phyloP scores from a whole-genome alignment of 2,797 vertebrate species.

The Xenops minutus region DNA sequence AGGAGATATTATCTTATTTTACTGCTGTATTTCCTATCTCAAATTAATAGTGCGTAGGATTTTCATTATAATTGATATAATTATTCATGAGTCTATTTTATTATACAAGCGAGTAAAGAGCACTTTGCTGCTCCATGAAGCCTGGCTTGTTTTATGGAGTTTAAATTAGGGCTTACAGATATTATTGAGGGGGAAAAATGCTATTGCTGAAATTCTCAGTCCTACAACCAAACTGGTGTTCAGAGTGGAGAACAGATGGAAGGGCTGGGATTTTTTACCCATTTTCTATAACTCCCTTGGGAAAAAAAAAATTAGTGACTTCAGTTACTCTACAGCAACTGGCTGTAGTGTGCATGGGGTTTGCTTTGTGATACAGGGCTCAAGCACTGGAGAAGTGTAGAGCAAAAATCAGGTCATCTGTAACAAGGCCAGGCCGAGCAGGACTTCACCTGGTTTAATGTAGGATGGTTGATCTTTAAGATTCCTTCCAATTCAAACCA shows the following conservation, averaged over 20 bases:
- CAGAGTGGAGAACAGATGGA: neutral
- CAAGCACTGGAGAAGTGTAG: neutral
- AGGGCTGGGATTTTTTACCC: neutral
- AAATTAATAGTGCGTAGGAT: neutral
- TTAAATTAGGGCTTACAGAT: neutral
- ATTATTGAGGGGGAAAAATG: neutral
- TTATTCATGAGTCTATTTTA: neutral
- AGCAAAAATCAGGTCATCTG: neutral
- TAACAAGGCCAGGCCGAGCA: neutral
- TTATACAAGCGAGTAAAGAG: neutral
- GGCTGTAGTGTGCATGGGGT: neutral
- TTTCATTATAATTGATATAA: conserved; percentile 22
- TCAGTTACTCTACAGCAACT: neutral
- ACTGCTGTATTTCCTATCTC: neutral
- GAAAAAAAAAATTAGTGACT: neutral
- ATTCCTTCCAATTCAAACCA: neutral
- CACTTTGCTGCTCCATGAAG: neutral
- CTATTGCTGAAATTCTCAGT: neutral
- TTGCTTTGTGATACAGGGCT: neutral
- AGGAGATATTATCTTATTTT: conserved; percentile 25
- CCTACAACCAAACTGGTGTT: neutral
- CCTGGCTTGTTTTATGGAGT: neutral
- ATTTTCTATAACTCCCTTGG: neutral
- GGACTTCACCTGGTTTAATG: neutral
- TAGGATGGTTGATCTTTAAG: neutral